A percentile compares a stretch with the other conserved stretches of the same genome.
These are phyloP conservation scores for Rhagophthalmus giganteus DNA, from an alignment of 2,888 invertebrate genomes.

Conservation along the genomic window DNA sequence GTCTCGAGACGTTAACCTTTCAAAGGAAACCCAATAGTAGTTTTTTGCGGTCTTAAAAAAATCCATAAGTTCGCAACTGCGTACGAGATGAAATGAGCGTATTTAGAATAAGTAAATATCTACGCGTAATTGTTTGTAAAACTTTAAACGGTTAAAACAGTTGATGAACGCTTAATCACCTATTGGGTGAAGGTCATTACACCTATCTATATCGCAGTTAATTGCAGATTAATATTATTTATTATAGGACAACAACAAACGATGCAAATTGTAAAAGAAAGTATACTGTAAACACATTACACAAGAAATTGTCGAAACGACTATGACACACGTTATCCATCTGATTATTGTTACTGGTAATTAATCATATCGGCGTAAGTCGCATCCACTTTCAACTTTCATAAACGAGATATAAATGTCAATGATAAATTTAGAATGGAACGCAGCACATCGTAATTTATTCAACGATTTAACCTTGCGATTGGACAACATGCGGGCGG, in stretches of 20 bases:
- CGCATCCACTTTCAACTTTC: conserved; percentile 26
- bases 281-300: no score
- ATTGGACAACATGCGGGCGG: conserved; percentile 26
- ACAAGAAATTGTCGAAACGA: no score
- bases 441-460: conserved; percentile 17
- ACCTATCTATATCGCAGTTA: no score
- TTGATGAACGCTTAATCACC: no score
- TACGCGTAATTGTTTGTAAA: no score
- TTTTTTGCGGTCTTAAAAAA: conserved; percentile 1
- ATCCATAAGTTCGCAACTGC: conserved; percentile 1
- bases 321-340: neutral
- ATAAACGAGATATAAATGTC: conserved; percentile 15
- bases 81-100: no score
- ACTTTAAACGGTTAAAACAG: no score
- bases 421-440: conserved; percentile 21
- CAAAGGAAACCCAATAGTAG: conserved; percentile 2
- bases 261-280: no score
- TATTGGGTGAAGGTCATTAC: no score
- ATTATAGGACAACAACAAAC: neutral
- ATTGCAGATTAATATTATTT: no score
- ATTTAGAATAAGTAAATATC: no score
- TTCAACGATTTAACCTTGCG: conserved; percentile 25
- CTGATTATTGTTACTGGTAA: conserved; percentile 2
- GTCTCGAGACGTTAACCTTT: conserved; percentile 1
- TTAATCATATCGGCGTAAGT: conserved; percentile 17